Conservation (phyloP, 2,113 vertebrate species). For the Arenaria interpres region DNA sequence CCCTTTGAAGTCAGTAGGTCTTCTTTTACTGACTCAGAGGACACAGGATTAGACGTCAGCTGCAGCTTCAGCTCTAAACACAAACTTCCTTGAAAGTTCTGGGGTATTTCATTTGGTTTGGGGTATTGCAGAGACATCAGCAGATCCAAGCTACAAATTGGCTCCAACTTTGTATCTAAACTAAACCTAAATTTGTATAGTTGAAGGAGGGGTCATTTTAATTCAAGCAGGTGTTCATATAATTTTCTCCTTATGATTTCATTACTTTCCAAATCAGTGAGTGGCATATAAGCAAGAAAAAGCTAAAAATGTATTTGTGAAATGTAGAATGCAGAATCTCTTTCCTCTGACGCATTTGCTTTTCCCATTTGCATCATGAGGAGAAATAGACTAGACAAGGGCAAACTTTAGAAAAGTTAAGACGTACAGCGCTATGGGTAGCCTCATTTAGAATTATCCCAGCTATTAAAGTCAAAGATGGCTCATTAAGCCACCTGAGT, state of each 20-base stretch:
- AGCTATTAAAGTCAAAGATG: conserved; percentile 2
- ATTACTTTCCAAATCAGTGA: neutral
- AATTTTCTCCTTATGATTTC: neutral
- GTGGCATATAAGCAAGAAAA: neutral
- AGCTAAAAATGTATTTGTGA: neutral
- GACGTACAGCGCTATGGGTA: neutral
- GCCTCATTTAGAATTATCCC: neutral
- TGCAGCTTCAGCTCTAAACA: neutral
- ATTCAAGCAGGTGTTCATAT: neutral
- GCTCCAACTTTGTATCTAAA: neutral
- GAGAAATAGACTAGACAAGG: neutral
- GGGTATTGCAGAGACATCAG: neutral
- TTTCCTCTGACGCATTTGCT: neutral
- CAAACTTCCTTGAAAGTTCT: neutral
- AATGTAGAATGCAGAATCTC: neutral
- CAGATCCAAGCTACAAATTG: neutral
- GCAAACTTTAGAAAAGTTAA: neutral
- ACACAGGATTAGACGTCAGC: conserved; percentile 22
- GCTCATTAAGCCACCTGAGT: neutral
- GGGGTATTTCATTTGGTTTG: neutral
- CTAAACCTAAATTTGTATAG: neutral
- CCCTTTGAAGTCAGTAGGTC: conserved; percentile 9
- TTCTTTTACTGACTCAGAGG: conserved; percentile 21
- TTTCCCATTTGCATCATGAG: neutral
- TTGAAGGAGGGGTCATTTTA: neutral